Evolutionary conservation across 2,797 vertebrate genomes (phyloP), one percentile per base, ranked within the genome.

Genomic region (Poeciliopsis turneri): DNA sequence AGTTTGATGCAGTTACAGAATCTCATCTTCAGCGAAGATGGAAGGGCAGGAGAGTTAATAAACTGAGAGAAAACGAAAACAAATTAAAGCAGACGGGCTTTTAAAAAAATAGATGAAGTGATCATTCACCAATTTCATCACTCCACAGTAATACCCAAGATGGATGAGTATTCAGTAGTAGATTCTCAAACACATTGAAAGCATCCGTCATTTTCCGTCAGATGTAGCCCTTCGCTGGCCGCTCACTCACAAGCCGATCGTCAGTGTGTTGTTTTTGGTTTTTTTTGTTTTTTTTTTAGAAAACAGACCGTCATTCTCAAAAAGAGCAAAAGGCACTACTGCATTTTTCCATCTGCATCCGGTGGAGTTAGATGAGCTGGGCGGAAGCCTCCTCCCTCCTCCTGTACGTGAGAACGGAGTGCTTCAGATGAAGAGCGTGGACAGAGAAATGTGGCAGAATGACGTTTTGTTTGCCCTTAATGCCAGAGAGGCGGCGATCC

Each of bases 321-420:
- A 87, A 91, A 90, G 84, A 93, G 91, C 82, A 86, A 91, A 96
- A 95, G 95, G 95, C 95, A 95, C 95, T 95, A 92, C 88, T 95
- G 91, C 92, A 90, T 92, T 84, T 87, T 89, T 91, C 90, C 85
- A 82, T 87, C 84, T 89, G 86, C 82, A 82, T 83, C 89, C 89
- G 80, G 90, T 78, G 89, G 83, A 82, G 86, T 72, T 23, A 90
- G 78, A 82, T 73, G 61, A 10, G 74, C 86, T 75, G 86, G 82
- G 86, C 78, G 72, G 83, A 90, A 88, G 88, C 88, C 77, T 74
- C 84, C 78, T 80, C 77, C 79, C 78, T 11, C 41, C 55, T 78
- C 68, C 88, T 82, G 87, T 81, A 86, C 1, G 33, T 20, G 33
- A 64, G 61, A 55, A 41, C 78, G 85, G 75, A 76, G 78, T 80